Conservation (phyloP, 2,797 vertebrate species). For the Champsocephalus esox region DNA sequence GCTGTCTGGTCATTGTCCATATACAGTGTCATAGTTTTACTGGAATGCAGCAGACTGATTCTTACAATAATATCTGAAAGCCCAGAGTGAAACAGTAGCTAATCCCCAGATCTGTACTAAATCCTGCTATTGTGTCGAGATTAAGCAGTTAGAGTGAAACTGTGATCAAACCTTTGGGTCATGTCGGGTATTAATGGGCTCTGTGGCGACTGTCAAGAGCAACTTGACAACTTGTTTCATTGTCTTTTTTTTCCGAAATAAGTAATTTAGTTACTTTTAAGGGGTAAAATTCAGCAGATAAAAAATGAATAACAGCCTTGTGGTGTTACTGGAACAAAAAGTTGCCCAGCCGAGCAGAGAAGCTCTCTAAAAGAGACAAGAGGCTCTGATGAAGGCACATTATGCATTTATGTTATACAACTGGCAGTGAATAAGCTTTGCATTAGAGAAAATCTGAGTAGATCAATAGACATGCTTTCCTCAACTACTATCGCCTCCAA, state of each 20-base stretch:
- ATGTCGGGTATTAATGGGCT: constrained; percentile 26
- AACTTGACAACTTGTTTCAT: not conserved
- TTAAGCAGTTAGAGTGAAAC: constrained; percentile 35
- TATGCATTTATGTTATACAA: constrained; percentile 52
- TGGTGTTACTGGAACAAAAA: constrained; percentile 15
- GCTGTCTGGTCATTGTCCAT: constrained; percentile 41
- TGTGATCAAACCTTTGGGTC: constrained; percentile 27
- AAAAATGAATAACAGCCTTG: constrained; percentile 13
- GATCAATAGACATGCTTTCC: constrained; percentile 24
- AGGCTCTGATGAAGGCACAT: constrained; percentile 14
- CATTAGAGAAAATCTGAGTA: constrained; percentile 29
- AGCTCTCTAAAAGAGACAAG: constrained; percentile 27
- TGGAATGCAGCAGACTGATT: constrained; percentile 38
- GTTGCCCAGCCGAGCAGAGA: constrained; percentile 6
- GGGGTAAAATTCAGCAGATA: constrained; percentile 3
- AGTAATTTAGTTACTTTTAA: too few relatives aligned
- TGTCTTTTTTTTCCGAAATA: not conserved
- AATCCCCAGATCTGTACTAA: constrained; percentile 51
- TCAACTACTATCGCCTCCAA: constrained; percentile 21
- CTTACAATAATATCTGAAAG: constrained; percentile 46
- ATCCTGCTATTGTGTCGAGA: constrained; percentile 44
- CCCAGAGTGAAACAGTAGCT: constrained; percentile 45
- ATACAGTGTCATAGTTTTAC: constrained; percentile 29
- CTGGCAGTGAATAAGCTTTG: constrained; percentile 42
- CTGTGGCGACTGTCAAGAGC: not conserved